A percentile compares a stretch with the other conserved stretches of the same genome.
phyloP scores from a whole-genome alignment of 2,113 vertebrate genomes.

The Mormoops blainvillei region DNA sequence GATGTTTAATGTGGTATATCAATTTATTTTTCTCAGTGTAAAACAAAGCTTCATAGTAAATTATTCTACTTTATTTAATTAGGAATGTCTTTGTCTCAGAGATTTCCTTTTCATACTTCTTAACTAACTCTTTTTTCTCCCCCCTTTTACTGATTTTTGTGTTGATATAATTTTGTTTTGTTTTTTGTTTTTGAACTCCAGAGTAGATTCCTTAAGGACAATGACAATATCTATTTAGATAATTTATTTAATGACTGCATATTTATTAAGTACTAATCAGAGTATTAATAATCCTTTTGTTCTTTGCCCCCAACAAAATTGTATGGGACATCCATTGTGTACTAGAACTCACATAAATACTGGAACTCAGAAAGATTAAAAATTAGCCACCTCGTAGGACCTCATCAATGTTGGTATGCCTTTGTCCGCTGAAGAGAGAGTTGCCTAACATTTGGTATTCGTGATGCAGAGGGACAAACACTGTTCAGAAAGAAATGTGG shows the following conservation, averaged over 20 bases:
- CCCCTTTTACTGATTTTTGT: not conserved
- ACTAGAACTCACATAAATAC: not conserved
- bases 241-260: not conserved
- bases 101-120: not conserved
- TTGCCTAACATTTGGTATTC: not conserved
- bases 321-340: not conserved
- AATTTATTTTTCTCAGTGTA: not conserved
- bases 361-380: not conserved
- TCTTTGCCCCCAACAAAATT: not conserved
- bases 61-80: not conserved
- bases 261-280: not conserved
- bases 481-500: not conserved
- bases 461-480: not conserved
- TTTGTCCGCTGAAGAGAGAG: not conserved
- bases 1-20: not conserved
- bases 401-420: not conserved
- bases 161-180: not conserved
- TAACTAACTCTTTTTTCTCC: not conserved
- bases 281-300: not conserved
- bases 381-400: not conserved
- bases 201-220: not conserved
- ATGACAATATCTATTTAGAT: not conserved
- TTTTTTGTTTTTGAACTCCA: not conserved
- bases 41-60: not conserved
- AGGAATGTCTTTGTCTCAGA: not conserved